Percentiles rank a stretch among this genome's conserved stretches.
phyloP scores from a whole-genome alignment of 1,140 invertebrate species.

The Conus ventricosus region DNA sequence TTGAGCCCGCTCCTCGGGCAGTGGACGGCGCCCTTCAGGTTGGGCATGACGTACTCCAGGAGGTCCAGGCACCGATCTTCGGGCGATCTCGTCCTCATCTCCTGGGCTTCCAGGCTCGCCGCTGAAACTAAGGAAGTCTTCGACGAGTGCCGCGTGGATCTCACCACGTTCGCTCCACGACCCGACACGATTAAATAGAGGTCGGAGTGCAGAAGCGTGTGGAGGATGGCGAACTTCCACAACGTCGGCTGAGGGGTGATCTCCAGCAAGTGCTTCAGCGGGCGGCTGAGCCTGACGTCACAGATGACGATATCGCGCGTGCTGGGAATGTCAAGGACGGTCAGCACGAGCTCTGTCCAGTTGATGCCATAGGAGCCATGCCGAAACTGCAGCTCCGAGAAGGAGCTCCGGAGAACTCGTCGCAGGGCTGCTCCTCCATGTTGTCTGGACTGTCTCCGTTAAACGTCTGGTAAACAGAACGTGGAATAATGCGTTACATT shows the following conservation, averaged over 20 bases:
- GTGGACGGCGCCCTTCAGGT: conserved; percentile 36
- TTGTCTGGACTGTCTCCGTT: conserved; percentile 8
- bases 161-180: background rate
- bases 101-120: background rate
- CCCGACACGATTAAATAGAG: conserved; percentile 40
- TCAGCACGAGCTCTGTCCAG: conserved; percentile 46
- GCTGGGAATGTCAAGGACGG: conserved; percentile 36
- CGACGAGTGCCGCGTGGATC: background rate
- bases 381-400: conserved; percentile 40
- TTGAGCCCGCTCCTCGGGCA: conserved; percentile 35
- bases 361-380: conserved; percentile 46
- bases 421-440: background rate
- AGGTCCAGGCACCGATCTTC: conserved; percentile 50
- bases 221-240: conserved; percentile 48
- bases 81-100: conserved; percentile 4
- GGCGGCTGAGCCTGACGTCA: conserved; percentile 34
- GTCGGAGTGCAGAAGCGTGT: conserved; percentile 51
- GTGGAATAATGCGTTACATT: background rate
- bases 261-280: conserved; percentile 44
- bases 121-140: background rate
- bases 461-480: conserved; percentile 4
- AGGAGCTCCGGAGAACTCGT: conserved; percentile 21
- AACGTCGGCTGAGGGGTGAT: conserved; percentile 46
- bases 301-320: conserved; percentile 42
- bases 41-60: conserved; percentile 42